Base-by-base conservation (phyloP, 2,888 invertebrate species). In the Scrobipalpa atriplicella region DNA sequence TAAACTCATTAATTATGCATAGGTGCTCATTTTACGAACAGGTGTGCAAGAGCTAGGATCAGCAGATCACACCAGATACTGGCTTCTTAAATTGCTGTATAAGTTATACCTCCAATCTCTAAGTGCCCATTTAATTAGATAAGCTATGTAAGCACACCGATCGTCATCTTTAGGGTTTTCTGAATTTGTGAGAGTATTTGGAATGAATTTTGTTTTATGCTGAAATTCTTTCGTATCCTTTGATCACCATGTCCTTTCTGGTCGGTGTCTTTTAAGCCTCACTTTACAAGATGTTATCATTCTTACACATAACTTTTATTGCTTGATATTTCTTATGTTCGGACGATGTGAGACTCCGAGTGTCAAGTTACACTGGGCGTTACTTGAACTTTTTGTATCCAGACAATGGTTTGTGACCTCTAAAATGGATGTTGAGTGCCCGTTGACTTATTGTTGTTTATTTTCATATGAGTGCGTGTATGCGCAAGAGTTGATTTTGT, bases 351-450 rank as follows among this genome's bases (percentile, higher is more conserved):
- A 52, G 51, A 63, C 52, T 38, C 69, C 29, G 72, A 65, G 74
- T 78, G 74, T 80, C 82, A 76, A 68, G 62, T 66, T 73, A 77
- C 62, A 68, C 69, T 79, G 79, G 80, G 70, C 72, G 68, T 67
- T 69, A 66, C 64, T 73, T 71, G 65, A 74, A 70, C 73, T 76
- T 75, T 79, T 78, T 78, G 77, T 75, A 68, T 67, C 66, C 80
- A 79, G 77, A 88, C 87, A 87, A 88, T 87, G 78, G 77, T 75
- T 80, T 73, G 76, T 86, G 89, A 87, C 86, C 89, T 83, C 83
- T 74, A 71, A 75, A 77, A 81, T 78, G 75, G 78, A 76, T 78
- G 80, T 78, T 81, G 83, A 86, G 85, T 82, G 82, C 79, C 72
- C 73, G 72, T 77, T 81, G 78, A 81, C 76, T 82, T 78, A 82